phyloP scores from a whole-genome alignment of 1,140 invertebrate genomes.

The Calliopsis andreniformis region DNA sequence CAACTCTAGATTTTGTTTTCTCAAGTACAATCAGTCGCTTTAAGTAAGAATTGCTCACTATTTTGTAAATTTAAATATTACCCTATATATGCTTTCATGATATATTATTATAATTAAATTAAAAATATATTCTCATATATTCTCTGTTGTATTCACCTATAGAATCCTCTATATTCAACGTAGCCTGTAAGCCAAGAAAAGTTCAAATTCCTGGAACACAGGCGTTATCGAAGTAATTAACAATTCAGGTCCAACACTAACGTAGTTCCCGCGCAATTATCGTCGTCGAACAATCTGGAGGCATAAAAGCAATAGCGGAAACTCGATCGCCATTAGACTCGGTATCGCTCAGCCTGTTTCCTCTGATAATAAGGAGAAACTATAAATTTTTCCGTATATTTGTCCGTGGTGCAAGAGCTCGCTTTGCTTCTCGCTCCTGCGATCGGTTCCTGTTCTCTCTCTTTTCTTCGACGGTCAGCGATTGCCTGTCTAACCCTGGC shows the following conservation, averaged over 20 bases:
- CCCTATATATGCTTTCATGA: no score
- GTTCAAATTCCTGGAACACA: neutral
- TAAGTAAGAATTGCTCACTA: no score
- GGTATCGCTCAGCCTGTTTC: neutral
- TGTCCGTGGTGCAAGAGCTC: neutral
- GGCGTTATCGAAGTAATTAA: no score
- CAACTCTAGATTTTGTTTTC: no score
- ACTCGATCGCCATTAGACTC: neutral
- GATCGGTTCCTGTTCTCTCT: neutral
- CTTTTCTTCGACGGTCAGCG: neutral
- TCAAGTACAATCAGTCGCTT: no score
- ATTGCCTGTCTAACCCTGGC: constrained; percentile 15
- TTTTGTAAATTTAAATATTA: no score
- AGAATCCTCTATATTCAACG: no score
- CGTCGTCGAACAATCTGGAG: neutral
- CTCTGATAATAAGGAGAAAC: neutral
- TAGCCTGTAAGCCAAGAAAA: no score
- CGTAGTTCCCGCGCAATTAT: constrained; percentile 4
- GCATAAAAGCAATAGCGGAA: neutral
- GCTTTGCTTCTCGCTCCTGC: neutral
- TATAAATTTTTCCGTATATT: neutral
- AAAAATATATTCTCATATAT: no score
- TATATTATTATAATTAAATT: no score
- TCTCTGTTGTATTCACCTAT: no score
- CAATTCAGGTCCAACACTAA: no score